Base-by-base conservation (phyloP, 2,113 vertebrate genomes). In the Hyaena hyaena region DNA sequence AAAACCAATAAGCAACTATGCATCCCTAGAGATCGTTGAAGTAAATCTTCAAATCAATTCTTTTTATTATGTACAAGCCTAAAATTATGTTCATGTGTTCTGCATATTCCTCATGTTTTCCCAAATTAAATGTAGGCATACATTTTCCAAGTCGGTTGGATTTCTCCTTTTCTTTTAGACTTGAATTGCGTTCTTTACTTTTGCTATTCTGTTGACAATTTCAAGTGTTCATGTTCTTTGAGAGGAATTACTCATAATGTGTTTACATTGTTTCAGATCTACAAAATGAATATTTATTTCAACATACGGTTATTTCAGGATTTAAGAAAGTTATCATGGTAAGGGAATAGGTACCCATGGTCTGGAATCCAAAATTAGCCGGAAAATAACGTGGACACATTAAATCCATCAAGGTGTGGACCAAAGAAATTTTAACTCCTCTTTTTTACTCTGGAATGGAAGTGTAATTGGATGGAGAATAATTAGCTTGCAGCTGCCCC, bases 381-480 rank as follows among this genome's bases (percentile, higher is more conserved):
- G 21, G 65, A 77, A 88, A 91, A 10, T 93, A 89, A 66, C 45
- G 68, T 94, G 87, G 91, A 84, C 5, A 31, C 31, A 19, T 97
- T 83, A 95, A 82, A 93, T 96, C 73, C 92, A 43, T 90, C 74
- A 94, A 74, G 96, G 43, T 0, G 0, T 95, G 88, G 97, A 98
- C 98, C 98, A 98, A 98, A 98, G 98, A 98, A 68, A 68, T 88
- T 76, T 35, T 87, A 93, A 96, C 83, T 96, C 31, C 43, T 94
- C 45, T 81, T 98, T 96, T 96, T 96, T 97, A 66, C 76, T 97
- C 87, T 98, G 71, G 97, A 84, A 82, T 88, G 94, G 24, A 90
- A 79, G 93, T 97, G 33, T 88, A 74, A 95, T 83, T 92, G 84
- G 80, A 39, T 74, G 68, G 48, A 95, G 93, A 76, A 4, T 92